Base-by-base conservation (phyloP, 2,797 vertebrate genomes). In the Harpagifer antarcticus region DNA sequence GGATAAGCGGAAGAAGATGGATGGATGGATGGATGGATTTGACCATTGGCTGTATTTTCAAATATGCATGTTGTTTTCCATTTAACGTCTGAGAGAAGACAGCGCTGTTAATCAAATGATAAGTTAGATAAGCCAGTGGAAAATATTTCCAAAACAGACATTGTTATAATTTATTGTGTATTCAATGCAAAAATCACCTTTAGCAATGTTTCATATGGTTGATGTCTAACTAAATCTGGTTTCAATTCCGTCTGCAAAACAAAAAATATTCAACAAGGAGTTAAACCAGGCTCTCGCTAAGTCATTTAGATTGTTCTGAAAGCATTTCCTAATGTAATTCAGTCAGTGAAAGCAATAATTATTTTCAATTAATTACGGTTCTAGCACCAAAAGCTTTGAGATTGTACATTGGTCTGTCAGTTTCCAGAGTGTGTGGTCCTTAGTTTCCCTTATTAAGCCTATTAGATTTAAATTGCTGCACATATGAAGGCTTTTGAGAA, bases 291-390 rank as follows among this genome's bases (percentile, higher is more conserved):
- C 66, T 78, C 57, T 54, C 6, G 4, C 74, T 62, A 82, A 43
- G 61, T 85, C 59, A 75, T 78, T 79, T 45, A 66, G 37, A 79
- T 3, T 8, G 42, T 37, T 79, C 45, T 67, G 37, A 83, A 78
- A 81, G 47, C 31, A 68, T 63, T 89, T 53, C 53, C 20, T 73
- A 77, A 81, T 68, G 47, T 74, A 80, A 84, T 89, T 88, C 75
- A 66, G 76, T 61, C 64, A 23, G 23, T 85, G 80, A 88, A 87
- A 87, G 81, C 68, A 89, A 77, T 88, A 83, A 88, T 88, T 91
- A 88, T 85, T 88, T 85, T 81, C 82, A 83, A 84, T 87, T 88
- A 89, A 90, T 86, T 83, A 83, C 42, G 40, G 83, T 85, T 88
- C 83, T 31, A 74, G 79, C 70, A 77, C 67, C 76, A 77, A 73